Evolutionary conservation across 1,140 invertebrate genomes (phyloP), one percentile per base, ranked within the genome.

Genomic region (Drosophila mojavensis): DNA sequence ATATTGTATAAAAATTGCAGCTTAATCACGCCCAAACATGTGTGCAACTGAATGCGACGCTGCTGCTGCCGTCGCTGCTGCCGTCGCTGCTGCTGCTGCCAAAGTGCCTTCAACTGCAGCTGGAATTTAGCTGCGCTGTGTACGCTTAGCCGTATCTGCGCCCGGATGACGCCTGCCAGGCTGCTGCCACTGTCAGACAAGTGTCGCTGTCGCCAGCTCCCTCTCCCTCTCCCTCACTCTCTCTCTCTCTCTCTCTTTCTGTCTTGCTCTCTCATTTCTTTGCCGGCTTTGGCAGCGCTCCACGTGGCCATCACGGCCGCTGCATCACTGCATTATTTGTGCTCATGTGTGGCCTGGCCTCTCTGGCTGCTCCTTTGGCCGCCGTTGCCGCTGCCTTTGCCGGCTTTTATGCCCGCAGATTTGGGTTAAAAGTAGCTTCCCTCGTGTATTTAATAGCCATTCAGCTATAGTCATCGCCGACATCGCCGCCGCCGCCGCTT

Each of bases 351-450:
- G 80, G 71, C 77, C 59, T 64, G 63, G 43, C 50, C 45, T 67
- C 53, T 45, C 55, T 50, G 48, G 43, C 28, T 60, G 58, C 26
- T 60, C 67, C 63, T 64, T 75, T 33, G 48, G 68, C 56, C 62
- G 67, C 48, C 64, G 6, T 47, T n/a, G 43, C 13, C 41, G 13
- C 4, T 13, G 41, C 41, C n/a, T 13, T 71, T 41, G 67, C 65
- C 61, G 48, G 67, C 79, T 78, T 89, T 89, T 80, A 78, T 88
- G 81, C 85, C 85, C 78, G 70, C 84, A 90, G 84, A 90, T 89
- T 89, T 89, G 78, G 84, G 84, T 89, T 89, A 90, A 90, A 89
- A 90, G 78, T 90, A 81, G 84, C 81, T 75, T 81, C 84, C 84
- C 84, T 79, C 68, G 84, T 89, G 84, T 84, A 81, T 90, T 90